phyloP scores from a whole-genome alignment of 2,888 invertebrate species.

The Agrochola litura region DNA sequence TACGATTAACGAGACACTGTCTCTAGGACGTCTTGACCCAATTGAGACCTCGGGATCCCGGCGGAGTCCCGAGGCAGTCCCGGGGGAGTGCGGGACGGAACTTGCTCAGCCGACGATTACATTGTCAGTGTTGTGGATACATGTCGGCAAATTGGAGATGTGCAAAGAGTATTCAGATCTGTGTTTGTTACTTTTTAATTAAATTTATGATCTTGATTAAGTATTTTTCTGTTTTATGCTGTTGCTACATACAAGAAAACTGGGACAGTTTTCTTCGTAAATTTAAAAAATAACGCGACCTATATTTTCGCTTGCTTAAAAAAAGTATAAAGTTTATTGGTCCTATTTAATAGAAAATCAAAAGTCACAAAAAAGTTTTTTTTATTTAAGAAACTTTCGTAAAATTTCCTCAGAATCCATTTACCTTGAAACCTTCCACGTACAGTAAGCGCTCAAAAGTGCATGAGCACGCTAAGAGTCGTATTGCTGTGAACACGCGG shows the following conservation, averaged over 20 bases:
- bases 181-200: slow-evolving; percentile 1
- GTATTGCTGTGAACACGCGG: too few relatives aligned
- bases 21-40: slow-evolving; percentile 61
- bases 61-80: slow-evolving; percentile 9
- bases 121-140: slow-evolving; percentile 34
- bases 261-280: too few relatives aligned
- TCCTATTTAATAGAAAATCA: not conserved
- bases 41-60: slow-evolving; percentile 41
- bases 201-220: not conserved
- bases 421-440: slow-evolving; percentile 28
- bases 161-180: not conserved
- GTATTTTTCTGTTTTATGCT: not conserved
- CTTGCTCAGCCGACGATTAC: slow-evolving; percentile 43
- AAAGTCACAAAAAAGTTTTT: slow-evolving; percentile 26
- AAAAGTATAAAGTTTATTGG: not conserved
- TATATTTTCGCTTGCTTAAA: not conserved
- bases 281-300: not conserved
- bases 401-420: slow-evolving; percentile 16
- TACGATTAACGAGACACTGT: slow-evolving; percentile 62
- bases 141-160: slow-evolving; percentile 19
- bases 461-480: too few relatives aligned
- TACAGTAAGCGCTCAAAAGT: too few relatives aligned
- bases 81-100: slow-evolving; percentile 18
- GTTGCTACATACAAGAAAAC: not conserved
- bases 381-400: not conserved